phyloP scores from a whole-genome alignment of 2,888 invertebrate species.

The Ennomos quercinarius region DNA sequence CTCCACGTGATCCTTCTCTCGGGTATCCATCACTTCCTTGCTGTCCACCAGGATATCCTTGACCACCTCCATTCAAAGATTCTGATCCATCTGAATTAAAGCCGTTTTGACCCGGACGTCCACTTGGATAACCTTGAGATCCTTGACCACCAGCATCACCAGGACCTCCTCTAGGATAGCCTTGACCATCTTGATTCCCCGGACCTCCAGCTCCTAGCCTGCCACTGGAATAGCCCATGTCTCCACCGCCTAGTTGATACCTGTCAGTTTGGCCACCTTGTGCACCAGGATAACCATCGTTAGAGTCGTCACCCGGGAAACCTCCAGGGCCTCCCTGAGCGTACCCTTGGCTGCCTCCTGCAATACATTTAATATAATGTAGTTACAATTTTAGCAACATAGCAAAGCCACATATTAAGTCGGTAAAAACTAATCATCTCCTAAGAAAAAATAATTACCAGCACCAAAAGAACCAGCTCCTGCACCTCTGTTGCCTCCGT shows the following conservation, averaged over 20 bases:
- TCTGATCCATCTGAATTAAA: conserved; percentile 30
- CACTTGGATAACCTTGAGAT: conserved; percentile 52
- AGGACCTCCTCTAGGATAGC: conserved; percentile 45
- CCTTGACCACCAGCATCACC: conserved; percentile 30
- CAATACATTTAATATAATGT: conserved; percentile 22
- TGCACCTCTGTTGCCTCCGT: conserved; percentile 28
- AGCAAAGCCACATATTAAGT: no score
- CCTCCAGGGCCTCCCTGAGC: conserved; percentile 47
- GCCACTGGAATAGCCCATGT: conserved; percentile 55
- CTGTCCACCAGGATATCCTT: conserved; percentile 34
- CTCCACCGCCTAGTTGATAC: conserved; percentile 44
- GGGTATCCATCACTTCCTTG: conserved; percentile 50
- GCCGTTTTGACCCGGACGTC: conserved; percentile 45
- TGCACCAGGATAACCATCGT: conserved; percentile 46
- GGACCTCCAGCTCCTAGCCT: conserved; percentile 44
- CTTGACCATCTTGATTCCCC: conserved; percentile 43
- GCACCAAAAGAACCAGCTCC: conserved; percentile 53
- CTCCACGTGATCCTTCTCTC: conserved; percentile 50
- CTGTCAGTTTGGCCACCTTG: conserved; percentile 43
- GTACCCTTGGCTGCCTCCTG: conserved; percentile 56
- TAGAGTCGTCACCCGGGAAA: conserved; percentile 45
- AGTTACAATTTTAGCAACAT: background rate
- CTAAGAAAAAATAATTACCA: conserved; percentile 48
- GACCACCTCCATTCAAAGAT: conserved; percentile 15
- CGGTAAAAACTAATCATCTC: no score